Evolutionary conservation across 2,113 vertebrate species (phyloP), one percentile per base, ranked within the genome.

Genomic region (Hyaena hyaena): DNA sequence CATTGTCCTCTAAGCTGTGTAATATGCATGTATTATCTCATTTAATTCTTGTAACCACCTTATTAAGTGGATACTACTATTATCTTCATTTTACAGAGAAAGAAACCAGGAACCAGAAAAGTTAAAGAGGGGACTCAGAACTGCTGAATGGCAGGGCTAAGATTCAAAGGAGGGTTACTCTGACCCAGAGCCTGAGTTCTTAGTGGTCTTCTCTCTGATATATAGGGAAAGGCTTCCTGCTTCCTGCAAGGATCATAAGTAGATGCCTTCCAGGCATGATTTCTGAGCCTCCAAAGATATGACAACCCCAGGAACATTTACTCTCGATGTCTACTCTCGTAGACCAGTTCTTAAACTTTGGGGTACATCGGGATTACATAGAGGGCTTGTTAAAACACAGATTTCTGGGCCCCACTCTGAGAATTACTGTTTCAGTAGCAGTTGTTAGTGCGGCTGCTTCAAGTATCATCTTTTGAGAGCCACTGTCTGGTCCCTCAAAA

Each of bases 181-280:
- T 80, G 86, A 77, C 86, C 81, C 3, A 24, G 17, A 53, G 43
- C 65, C 81, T 17, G n/a, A 79, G 50, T 10, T 93, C 15, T 63
- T 48, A 85, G 65, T 43, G 55, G 39, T 80, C 63, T 12, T 63
- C 65, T 85, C 71, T 91, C 19, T 11, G 39, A 50, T 45, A 16
- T 45, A 16, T 14, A n/a, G 19, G 15, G 58, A 66, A 71, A 74
- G 28, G 43, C 45, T 7, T 45, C 50, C 10, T 66, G 31, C 35
- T 90, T 90, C 88, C 68, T 77, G 48, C 48, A 90, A 93, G 92
- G 96, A 90, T 69, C 23, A 58, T 33, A 88, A 93, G 61, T 61
- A 71, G 35, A 84, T 85, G 39, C 12, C 89, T 97, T 96, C 58
- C 69, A 17, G 16, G 11, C 35, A 58, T 1, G 50, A 48, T 79